Percentiles rank a stretch among this genome's conserved stretches.
phyloP scores from a whole-genome alignment of 1,140 invertebrate species.

The Drosophila trapezifrons region DNA sequence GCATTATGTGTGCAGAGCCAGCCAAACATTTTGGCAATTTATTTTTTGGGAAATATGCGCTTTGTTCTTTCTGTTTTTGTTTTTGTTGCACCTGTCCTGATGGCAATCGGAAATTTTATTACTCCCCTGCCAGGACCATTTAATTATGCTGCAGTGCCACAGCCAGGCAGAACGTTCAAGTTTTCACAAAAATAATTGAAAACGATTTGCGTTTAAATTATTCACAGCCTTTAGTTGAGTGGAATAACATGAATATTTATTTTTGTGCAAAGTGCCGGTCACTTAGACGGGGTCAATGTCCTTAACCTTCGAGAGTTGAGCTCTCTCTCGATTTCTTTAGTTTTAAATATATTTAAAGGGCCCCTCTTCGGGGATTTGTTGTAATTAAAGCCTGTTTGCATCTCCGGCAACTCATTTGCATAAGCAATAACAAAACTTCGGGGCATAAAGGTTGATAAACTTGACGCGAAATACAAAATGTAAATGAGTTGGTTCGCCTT shows the following conservation, averaged over 20 bases:
- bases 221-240: constrained; percentile 21
- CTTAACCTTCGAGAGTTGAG: neutral
- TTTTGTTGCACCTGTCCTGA: constrained; percentile 39
- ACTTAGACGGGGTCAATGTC: constrained; percentile 8
- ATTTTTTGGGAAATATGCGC: constrained; percentile 14
- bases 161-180: constrained; percentile 13
- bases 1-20: constrained; percentile 47
- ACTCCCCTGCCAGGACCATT: constrained; percentile 54
- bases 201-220: constrained; percentile 57
- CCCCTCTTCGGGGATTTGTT: neutral
- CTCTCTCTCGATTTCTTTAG: constrained; percentile 16
- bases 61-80: constrained; percentile 28
- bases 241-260: constrained; percentile 40
- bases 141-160: constrained; percentile 70
- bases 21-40: constrained; percentile 36
- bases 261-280: neutral
- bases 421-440: constrained; percentile 66
- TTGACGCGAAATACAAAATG: constrained; percentile 56
- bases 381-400: constrained; percentile 11
- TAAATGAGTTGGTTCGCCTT: constrained; percentile 55
- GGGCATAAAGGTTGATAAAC: constrained; percentile 68
- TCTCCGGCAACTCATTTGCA: constrained; percentile 45
- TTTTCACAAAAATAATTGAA: constrained; percentile 69
- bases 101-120: constrained; percentile 61
- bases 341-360: neutral